Base-by-base conservation (phyloP, 2,797 vertebrate genomes). In the Phoeniculus purpureus region DNA sequence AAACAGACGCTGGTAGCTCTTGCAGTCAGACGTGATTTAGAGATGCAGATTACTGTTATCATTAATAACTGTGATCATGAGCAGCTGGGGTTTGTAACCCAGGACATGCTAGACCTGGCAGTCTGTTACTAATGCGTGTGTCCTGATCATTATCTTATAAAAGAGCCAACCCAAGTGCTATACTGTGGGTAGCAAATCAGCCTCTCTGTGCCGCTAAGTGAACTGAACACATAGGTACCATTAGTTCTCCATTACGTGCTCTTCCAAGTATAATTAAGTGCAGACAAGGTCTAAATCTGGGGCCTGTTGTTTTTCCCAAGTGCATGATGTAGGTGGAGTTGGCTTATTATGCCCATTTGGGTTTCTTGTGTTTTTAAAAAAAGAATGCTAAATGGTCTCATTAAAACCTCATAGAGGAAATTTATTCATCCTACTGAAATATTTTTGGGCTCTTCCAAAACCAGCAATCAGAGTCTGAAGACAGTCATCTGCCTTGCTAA, bases 401-500 rank as follows among this genome's bases (percentile, higher is more conserved):
- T 93, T 95, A 94, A 96, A 95, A 87, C 26, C 88, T 90, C 94
- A 78, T 78, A 66, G 83, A 92, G 75, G 52, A 93, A 83, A 93
- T 94, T 52, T 85, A 90, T 93, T 91, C 78, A 70, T 82, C 81
- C 31, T 92, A 9, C 55, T 75, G 84, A 92, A 93, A 91, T 89
- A 89, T 90, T 92, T 92, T 85, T 78, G 79, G 55, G 66, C 66
- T 87, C 23, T 90, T 92, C 62, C 27, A 15, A 95, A 92, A 75
- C 92, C 88, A 82, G 76, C 89, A 92, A 96, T 94, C 88, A 85
- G 76, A 54, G 6, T 66, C 88, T 92, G 88, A 95, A 95, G 95
- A 93, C 92, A 93, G 75, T 94, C 77, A 93, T 85, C 93, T 95
- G 90, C 94, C 78, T 95, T 89, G 87, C 91, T 95, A 92, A 95